Conservation (phyloP, 2,888 invertebrate species). For the Molanna angustata region DNA sequence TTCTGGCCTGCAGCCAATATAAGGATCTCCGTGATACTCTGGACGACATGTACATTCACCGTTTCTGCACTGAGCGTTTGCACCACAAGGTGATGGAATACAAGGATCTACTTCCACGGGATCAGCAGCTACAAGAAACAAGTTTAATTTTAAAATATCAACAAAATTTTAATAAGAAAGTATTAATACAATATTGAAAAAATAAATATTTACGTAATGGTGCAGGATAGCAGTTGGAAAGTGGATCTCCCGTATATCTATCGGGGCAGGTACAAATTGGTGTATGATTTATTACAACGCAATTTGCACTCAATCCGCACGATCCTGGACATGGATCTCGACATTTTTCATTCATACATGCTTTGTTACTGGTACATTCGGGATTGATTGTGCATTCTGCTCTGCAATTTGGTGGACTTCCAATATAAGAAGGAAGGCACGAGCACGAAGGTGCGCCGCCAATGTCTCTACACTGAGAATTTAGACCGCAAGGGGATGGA, state of each 20-base stretch:
- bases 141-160: slow-evolving; percentile 19
- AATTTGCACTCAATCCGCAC: slow-evolving; percentile 58
- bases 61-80: slow-evolving; percentile 63
- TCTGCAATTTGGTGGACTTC: slow-evolving; percentile 65
- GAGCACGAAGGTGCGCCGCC: slow-evolving; percentile 60
- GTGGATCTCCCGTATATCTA: slow-evolving; percentile 63
- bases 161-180: no score
- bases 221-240: slow-evolving; percentile 46
- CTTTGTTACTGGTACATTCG: slow-evolving; percentile 63
- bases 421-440: slow-evolving; percentile 59
- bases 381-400: slow-evolving; percentile 65
- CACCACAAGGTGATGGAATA: slow-evolving; percentile 65
- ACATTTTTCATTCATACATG: slow-evolving; percentile 65
- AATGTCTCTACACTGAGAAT: slow-evolving; percentile 57
- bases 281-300: slow-evolving; percentile 61
- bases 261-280: slow-evolving; percentile 61
- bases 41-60: slow-evolving; percentile 73
- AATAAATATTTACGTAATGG: slow-evolving; percentile 47
- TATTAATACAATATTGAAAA: slow-evolving; percentile 34
- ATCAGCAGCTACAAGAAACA: slow-evolving; percentile 15
- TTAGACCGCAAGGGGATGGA: slow-evolving; percentile 67
- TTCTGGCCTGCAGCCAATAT: slow-evolving; percentile 74
- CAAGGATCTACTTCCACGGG: slow-evolving; percentile 57
- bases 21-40: slow-evolving; percentile 77
- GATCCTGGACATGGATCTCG: slow-evolving; percentile 68